A percentile compares a stretch with the other conserved stretches of the same genome.
Evolutionary conservation across 2,888 invertebrate species (phyloP).

Genomic region (Hoplodrina ambigua): DNA sequence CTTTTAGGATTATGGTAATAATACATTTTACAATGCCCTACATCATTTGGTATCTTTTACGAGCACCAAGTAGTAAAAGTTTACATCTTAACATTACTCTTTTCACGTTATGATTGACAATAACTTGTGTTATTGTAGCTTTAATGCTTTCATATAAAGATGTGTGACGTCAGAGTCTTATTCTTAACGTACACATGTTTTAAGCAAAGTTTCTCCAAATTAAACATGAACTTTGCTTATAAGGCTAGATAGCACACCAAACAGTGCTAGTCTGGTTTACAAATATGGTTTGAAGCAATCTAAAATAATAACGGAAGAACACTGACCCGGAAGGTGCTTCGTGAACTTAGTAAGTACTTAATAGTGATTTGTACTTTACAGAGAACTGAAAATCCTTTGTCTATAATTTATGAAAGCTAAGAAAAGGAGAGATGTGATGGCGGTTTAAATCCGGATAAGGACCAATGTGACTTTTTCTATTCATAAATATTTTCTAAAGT

Average conservation of each 20-base stretch:
- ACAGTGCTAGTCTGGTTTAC: not conserved
- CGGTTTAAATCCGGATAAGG: too few species aligned
- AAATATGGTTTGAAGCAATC: slow-evolving; percentile 35
- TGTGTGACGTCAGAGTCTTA: slow-evolving; percentile 24
- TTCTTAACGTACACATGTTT: not conserved
- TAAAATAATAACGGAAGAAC: slow-evolving; percentile 39
- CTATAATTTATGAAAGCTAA: not conserved
- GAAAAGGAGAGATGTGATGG: not conserved
- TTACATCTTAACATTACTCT: slow-evolving; percentile 60
- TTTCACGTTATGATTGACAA: slow-evolving; percentile 65
- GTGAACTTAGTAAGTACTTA: not conserved
- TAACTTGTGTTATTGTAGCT: slow-evolving; percentile 65
- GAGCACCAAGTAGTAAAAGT: slow-evolving; percentile 59
- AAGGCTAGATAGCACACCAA: slow-evolving; percentile 5
- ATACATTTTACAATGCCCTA: slow-evolving; percentile 55
- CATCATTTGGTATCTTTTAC: slow-evolving; percentile 56
- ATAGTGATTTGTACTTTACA: not conserved
- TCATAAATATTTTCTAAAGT: too few species aligned
- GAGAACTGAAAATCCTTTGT: not conserved
- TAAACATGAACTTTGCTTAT: not conserved
- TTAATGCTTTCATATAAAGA: slow-evolving; percentile 59
- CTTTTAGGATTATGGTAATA: slow-evolving; percentile 55
- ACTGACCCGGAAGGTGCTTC: not conserved
- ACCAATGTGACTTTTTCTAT: too few species aligned
- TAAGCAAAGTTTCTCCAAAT: slow-evolving; percentile 1